A percentile compares a stretch with the other conserved stretches of the same genome.
Evolutionary conservation across 2,113 vertebrate genomes (phyloP).

Genomic region (Gobius niger): DNA sequence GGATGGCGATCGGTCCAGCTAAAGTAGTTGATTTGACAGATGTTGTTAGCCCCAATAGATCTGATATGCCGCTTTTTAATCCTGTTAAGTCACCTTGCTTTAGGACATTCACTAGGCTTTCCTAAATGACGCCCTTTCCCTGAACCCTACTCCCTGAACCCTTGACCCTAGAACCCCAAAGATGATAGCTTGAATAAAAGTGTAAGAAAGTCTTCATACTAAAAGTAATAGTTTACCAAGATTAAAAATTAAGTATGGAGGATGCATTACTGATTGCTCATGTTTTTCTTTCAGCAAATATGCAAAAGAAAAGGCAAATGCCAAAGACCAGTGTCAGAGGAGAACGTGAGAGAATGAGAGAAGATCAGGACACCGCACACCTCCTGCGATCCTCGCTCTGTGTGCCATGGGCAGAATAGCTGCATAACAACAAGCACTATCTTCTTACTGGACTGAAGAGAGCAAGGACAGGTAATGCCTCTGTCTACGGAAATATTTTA

Average conservation of each 20-base stretch:
- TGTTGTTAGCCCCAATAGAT: constrained; percentile 69
- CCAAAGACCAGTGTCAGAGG: constrained; percentile 25
- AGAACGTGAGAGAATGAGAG: constrained; percentile 26
- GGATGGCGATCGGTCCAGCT: constrained; percentile 43
- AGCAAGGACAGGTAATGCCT: constrained; percentile 65
- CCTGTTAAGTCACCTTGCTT: constrained; percentile 69
- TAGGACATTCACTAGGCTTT: constrained; percentile 53
- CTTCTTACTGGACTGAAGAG: constrained; percentile 50
- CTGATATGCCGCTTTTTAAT: constrained; percentile 69
- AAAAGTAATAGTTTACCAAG: neutral
- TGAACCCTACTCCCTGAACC: constrained; percentile 62
- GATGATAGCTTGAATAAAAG: constrained; percentile 3
- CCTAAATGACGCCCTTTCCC: constrained; percentile 42
- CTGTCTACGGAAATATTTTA: constrained; percentile 55
- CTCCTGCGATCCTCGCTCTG: constrained; percentile 26
- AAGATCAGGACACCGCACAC: constrained; percentile 16
- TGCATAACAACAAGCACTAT: constrained; percentile 52
- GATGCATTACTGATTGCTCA: neutral
- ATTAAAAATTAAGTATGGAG: neutral
- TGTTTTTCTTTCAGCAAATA: constrained; percentile 7
- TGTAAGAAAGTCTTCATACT: neutral
- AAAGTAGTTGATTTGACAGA: constrained; percentile 68
- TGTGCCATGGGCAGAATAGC: constrained; percentile 59
- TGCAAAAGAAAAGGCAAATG: constrained; percentile 12
- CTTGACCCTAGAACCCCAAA: constrained; percentile 36